Evolutionary conservation across 2,888 invertebrate genomes (phyloP).

Genomic region (Pocota personata): DNA sequence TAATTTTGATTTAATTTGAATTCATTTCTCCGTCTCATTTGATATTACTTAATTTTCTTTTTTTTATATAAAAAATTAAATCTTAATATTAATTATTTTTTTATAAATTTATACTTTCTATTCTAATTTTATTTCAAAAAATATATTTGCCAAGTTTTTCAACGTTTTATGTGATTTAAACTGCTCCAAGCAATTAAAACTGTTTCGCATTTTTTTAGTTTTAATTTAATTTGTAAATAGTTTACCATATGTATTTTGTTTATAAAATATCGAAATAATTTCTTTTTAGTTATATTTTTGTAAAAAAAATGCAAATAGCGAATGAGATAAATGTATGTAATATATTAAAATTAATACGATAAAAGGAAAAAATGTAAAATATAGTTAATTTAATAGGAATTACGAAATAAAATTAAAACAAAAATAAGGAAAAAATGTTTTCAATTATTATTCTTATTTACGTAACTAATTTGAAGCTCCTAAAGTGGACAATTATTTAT

Average conservation of each 20-base stretch:
- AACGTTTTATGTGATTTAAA: conserved; percentile 56
- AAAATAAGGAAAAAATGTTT: conserved; percentile 1
- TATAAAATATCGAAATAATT: conserved; percentile 1
- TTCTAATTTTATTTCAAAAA: neutral
- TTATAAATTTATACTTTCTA: neutral
- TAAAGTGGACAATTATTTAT: too few species aligned
- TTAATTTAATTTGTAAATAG: conserved; percentile 51
- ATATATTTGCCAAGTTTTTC: conserved; percentile 37
- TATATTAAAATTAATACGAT: conserved; percentile 39
- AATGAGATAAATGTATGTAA: conserved; percentile 53
- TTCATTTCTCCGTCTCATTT: neutral
- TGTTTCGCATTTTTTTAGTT: conserved; percentile 38
- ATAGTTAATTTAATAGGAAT: conserved; percentile 51
- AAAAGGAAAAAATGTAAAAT: conserved; percentile 22
- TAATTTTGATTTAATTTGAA: neutral
- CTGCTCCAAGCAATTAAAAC: conserved; percentile 49
- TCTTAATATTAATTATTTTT: neutral
- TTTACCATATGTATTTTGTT: conserved; percentile 33
- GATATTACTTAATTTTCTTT: neutral
- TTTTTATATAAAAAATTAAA: neutral
- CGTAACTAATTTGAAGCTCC: too few species aligned
- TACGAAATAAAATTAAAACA: conserved; percentile 23
- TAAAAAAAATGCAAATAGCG: conserved; percentile 15
- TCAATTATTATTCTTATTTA: too few species aligned
- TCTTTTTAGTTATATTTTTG: conserved; percentile 1